Evolutionary conservation across 1,140 invertebrate species (phyloP), one percentile per base, ranked within the genome.

Genomic region (Drosophila aff.): DNA sequence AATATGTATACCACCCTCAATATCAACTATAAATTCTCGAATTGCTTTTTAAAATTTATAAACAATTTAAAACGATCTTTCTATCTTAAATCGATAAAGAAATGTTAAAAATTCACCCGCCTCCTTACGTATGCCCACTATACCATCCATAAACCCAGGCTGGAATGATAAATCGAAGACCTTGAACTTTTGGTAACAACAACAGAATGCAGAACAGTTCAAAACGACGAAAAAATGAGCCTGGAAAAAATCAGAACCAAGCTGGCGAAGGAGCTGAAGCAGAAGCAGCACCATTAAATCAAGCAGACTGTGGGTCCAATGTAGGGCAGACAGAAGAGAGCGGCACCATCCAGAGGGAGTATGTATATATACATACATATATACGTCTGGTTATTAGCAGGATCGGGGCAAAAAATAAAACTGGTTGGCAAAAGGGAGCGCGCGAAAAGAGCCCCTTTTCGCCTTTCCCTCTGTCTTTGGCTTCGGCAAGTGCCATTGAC

Each of bases 311-410:
- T 43, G 31, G 71, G 38, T 73, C 67, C 76, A 82, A 86, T 86
- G 47, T 86, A 82, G 82, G 82, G 76, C 82, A 86, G 79, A 63
- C 68, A 60, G 57, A 66, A 61, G 15, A 71, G 50, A 63, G 40
- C 50, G 46, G 63, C 49, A 40, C 21, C 36, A 63, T 16, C 7
- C 15, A 41, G 71, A 59, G 31, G 43, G 60, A 15, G 43, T 55
- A 58, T 26, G 11, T 38, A 44, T 26, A 23, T 28, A 26, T 16
- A 26, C 3, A 26, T 26, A 49, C 16, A 26, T 28, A 50, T 7
- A 49, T 26, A 49, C 23, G 82, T 86, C 82, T 81, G 78, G 78
- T 75, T 82, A 87, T 87, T 83, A 89, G 80, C 75, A 83, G 83
- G 83, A 86, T 86, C 81, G 72, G 52, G 26, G 47, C 21, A 40